phyloP scores from a whole-genome alignment of 2,113 vertebrate genomes.

The Tamias sibiricus region DNA sequence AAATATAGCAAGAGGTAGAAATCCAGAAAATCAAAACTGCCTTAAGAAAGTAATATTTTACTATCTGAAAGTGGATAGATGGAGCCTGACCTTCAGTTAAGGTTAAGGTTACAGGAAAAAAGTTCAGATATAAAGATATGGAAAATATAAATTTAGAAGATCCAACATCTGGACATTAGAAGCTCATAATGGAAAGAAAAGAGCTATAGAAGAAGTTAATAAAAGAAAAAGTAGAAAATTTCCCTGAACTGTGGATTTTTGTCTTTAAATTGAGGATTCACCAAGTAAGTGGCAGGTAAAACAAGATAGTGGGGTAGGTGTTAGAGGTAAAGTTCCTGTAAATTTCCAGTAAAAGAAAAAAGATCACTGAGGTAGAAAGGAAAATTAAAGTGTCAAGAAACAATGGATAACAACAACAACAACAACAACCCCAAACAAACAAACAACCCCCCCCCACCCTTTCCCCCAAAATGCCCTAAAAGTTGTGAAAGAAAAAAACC shows the following conservation, averaged over 20 bases:
- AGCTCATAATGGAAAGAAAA: background rate
- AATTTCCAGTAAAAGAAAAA: background rate
- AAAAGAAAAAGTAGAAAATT: background rate
- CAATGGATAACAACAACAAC: background rate
- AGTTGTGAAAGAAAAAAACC: background rate
- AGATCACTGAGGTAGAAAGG: background rate
- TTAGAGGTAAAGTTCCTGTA: background rate
- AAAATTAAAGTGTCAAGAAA: background rate
- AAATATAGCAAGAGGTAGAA: background rate
- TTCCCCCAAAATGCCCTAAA: too few species aligned
- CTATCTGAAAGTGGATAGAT: background rate
- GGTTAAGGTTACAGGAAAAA: background rate
- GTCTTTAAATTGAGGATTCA: background rate
- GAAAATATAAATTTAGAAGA: background rate
- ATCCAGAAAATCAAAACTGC: background rate
- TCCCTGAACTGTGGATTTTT: background rate
- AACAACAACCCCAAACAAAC: background rate
- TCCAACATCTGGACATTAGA: background rate
- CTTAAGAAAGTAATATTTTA: background rate
- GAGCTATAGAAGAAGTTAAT: background rate
- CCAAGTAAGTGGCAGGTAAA: background rate
- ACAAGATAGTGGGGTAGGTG: too few species aligned
- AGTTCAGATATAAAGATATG: background rate
- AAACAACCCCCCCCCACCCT: too few species aligned
- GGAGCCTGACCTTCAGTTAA: background rate